Base-by-base conservation (phyloP, 2,888 invertebrate genomes). In the Dasypolia templi region DNA sequence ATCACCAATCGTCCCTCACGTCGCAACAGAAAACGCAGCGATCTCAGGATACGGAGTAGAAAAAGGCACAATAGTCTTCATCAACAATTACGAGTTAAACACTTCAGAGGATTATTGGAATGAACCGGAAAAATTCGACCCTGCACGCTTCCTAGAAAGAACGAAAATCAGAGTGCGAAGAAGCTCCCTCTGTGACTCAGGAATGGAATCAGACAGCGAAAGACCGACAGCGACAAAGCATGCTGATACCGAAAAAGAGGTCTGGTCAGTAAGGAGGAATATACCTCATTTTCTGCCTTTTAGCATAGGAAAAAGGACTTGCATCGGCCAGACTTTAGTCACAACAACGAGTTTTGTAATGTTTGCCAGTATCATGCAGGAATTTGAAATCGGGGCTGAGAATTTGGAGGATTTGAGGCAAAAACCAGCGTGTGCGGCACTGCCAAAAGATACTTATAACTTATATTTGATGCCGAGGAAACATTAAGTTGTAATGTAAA, bases 1-100 rank as follows among this genome's bases (percentile, higher is more conserved):
- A 0, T 99, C 99, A 0, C 99, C 99, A 0, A 99, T 99, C 75
- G 99, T 99, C 0, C 99, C 99, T 0, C 99, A 99, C 89, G 98
- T 98, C 0, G 98, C 99, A 0, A 98, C 98, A 0, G 97, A 97
- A 86, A 97, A 98, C 88, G 97, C 98, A 0, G 96, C 97, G 1
- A 97, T 99, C 9, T 97, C 97, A 58, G 98, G 98, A 0, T 98
- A 97, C 88, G 96, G 97, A 0, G 97, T 99, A 0, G 97, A 97
- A 65, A 98, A 98, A 89, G 98, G 98, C 0, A 98, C 98, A 0
- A 96, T 98, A 69, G 97, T 99, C 0, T 98, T 99, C 89, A 97
- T 99, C 39, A 99, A 99, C 89, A 99, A 98, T 89, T 98, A 98
- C 91, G 97, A 97, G 81, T 91, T 99, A 29, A 99, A 99, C 90